A percentile compares a stretch with the other conserved stretches of the same genome.
phyloP scores from a whole-genome alignment of 1,140 invertebrate genomes.

The Calliopsis andreniformis region DNA sequence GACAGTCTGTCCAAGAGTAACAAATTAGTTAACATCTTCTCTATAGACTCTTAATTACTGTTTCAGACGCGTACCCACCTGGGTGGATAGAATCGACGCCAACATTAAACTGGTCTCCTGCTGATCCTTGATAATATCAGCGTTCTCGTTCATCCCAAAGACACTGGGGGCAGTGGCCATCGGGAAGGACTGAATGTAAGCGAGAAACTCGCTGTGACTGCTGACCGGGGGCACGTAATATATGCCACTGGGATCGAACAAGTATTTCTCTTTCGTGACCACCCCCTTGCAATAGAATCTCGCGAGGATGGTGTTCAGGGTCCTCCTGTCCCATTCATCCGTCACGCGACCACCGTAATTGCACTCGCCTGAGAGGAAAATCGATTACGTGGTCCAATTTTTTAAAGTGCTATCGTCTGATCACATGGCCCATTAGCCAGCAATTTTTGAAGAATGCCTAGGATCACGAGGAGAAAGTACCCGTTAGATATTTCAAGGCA shows the following conservation, averaged over 20 bases:
- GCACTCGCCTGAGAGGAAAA: slow-evolving; percentile 88
- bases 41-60: background rate
- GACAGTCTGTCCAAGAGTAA: background rate
- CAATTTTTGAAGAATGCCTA: too few relatives aligned
- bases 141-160: slow-evolving; percentile 96
- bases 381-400: background rate
- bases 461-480: slow-evolving; percentile 54
- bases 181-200: slow-evolving; percentile 89
- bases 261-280: slow-evolving; percentile 82
- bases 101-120: slow-evolving; percentile 91
- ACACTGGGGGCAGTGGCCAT: slow-evolving; percentile 90
- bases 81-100: slow-evolving; percentile 90
- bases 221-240: slow-evolving; percentile 90
- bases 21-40: too few relatives aligned
- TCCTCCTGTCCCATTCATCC: slow-evolving; percentile 96
- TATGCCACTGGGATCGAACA: slow-evolving; percentile 84
- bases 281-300: slow-evolving; percentile 88
- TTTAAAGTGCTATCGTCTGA: too few relatives aligned
- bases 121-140: slow-evolving; percentile 96
- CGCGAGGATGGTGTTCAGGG: slow-evolving; percentile 90
- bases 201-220: slow-evolving; percentile 89
- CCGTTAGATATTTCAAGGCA: slow-evolving; percentile 93
- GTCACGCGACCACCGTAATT: slow-evolving; percentile 98
- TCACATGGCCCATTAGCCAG: too few relatives aligned
- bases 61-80: slow-evolving; percentile 82